Base-by-base conservation (phyloP, 1,140 invertebrate species). In the Scaptomyza montana region DNA sequence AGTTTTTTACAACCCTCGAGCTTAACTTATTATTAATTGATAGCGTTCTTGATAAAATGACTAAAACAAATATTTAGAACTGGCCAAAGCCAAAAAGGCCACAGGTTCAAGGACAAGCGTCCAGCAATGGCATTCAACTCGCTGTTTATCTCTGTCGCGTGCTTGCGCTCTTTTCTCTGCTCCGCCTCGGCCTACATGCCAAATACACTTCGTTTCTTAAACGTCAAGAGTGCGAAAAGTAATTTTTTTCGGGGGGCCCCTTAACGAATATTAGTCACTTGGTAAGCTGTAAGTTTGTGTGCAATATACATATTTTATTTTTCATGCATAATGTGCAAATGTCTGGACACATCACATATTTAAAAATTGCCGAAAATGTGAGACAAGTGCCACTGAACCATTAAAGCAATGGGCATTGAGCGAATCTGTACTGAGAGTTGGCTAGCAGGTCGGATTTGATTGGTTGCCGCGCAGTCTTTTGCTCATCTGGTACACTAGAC, bases 371-470 rank as follows among this genome's bases (percentile, higher is more conserved):
- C 46, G 12, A 70, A 53, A 64, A 62, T 67, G 45, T 59, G 47
- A 78, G 80, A 71, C 79, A 45, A 45, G 39, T 75, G 80, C 65
- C 80, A 84, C 66, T 79, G 80, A 82, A 84, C 79, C 59, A 41
- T 36, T 65, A 53, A 46, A 36, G 49, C 65, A 41, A 59, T 5
- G 16, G 60, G n/a, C n/a, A 50, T 25, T 28, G 56, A 30, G 39
- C 19, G 19, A 13, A 30, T 33, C 45, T 43, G 53, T 16, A 12
- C 7, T 25, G 46, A 53, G 54, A 57, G 56, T 50, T 43, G 53
- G 54, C 39, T 66, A 12, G 45, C 39, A 21, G 53, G 39, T 19
- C 33, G 33, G 5, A 30, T 68, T 49, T 36, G 41, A 73, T 73
- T 67, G 70, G 64, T 43, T 73, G 70, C 45, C 56, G 68, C 13